Evolutionary conservation across 2,113 vertebrate species (phyloP), one percentile per base, ranked within the genome.

Genomic region (Neodon shergylaensis): DNA sequence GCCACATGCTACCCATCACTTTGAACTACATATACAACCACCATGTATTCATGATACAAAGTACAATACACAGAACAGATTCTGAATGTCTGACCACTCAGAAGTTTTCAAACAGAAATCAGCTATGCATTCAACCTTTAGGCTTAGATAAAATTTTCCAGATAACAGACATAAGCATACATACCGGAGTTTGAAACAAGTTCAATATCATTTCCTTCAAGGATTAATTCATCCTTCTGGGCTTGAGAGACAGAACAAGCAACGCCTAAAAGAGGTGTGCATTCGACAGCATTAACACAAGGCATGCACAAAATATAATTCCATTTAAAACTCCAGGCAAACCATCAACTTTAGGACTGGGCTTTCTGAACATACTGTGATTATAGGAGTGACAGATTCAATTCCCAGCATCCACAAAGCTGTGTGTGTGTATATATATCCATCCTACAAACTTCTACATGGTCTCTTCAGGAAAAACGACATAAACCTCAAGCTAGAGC

Each of bases 181-280:
- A 42, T 14, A 83, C 81, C 81, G 5, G 81, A 83, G 28, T 83
- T 83, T 83, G 81, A 83, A 42, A 83, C 81, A 83, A 83, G 81
- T 28, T 83, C 81, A 83, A 83, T 83, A 31, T 83, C 81, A 42
- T 83, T 83, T 63, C 81, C 81, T 66, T 84, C 82, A 65, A 84
- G 82, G 82, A 84, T 65, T 84, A 84, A 66, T 12, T 84, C 82
- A 66, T 84, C 82, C 39, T 84, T 84, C 28, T 84, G 82, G 61
- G 82, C 82, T 86, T 68, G 84, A 70, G 65, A 86, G 31, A 86
- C 84, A 36, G 42, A 86, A 72, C 99, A 99, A 54, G 98, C 96
- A 96, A 99, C 99, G 96, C 99, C 99, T 99, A 94, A 39, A 96
- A 91, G 76, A 0, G 1, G 12, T 76, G 8, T 1, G 7, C 1